phyloP scores from a whole-genome alignment of 2,797 vertebrate genomes.

The Bovichtus variegatus region DNA sequence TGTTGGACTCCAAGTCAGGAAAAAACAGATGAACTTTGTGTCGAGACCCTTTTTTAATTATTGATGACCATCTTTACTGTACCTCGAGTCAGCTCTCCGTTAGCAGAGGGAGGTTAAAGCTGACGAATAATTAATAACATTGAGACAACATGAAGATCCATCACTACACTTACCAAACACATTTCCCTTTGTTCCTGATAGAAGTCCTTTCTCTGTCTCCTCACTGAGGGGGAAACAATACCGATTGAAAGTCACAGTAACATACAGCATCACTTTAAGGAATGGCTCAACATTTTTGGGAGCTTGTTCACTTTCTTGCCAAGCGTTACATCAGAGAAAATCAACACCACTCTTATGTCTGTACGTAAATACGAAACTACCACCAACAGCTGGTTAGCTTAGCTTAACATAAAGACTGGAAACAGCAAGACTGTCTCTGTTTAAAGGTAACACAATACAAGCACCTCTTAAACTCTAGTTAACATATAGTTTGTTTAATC shows the following conservation, averaged over 20 bases:
- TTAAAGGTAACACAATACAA: not conserved
- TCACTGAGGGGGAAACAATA: slow-evolving; percentile 81
- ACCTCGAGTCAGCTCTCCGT: slow-evolving; percentile 6
- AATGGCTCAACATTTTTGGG: not conserved
- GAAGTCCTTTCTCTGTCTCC: slow-evolving; percentile 86
- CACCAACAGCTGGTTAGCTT: not conserved
- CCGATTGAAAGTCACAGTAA: not conserved
- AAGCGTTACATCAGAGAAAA: slow-evolving; percentile 4
- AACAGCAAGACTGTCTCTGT: not conserved
- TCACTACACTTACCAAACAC: slow-evolving; percentile 88
- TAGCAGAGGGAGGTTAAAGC: slow-evolving; percentile 19
- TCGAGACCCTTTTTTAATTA: slow-evolving; percentile 38
- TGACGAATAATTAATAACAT: slow-evolving; percentile 32
- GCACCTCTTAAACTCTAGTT: not conserved
- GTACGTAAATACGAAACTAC: not conserved
- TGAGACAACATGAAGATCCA: slow-evolving; percentile 16
- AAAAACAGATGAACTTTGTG: slow-evolving; percentile 40
- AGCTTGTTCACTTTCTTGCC: not conserved
- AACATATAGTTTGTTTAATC: not conserved
- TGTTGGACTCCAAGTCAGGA: slow-evolving; percentile 7
- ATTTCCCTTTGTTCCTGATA: slow-evolving; percentile 86
- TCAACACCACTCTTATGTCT: not conserved
- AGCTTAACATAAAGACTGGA: not conserved
- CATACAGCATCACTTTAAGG: not conserved
- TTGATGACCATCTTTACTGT: slow-evolving; percentile 20